A percentile compares a stretch with the other conserved stretches of the same genome.
These are phyloP conservation scores for Nipponia nippon DNA, from an alignment of 2,113 vertebrate genomes.

Conservation along the genomic window DNA sequence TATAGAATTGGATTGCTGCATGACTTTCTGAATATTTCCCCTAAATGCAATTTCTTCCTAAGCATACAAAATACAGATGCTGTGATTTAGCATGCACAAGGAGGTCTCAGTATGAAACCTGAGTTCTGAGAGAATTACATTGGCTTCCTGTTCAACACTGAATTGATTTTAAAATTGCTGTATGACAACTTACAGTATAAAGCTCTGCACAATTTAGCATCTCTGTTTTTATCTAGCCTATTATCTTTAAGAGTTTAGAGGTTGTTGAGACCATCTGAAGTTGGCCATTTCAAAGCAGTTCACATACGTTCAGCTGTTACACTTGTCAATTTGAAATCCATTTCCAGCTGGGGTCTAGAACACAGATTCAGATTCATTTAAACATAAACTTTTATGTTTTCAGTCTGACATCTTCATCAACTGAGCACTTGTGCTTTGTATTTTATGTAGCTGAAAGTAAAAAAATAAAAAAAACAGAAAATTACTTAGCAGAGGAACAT, in stretches of 20 bases:
- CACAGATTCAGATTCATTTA: constrained; percentile 4
- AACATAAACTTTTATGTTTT: constrained; percentile 44
- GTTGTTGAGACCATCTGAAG: background rate
- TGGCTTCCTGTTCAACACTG: background rate
- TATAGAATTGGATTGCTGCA: background rate
- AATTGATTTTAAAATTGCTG: constrained; percentile 43
- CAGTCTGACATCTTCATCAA: background rate
- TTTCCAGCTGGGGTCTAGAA: constrained; percentile 43
- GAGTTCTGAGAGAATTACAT: background rate
- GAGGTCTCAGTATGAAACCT: background rate
- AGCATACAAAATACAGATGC: background rate
- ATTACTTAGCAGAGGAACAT: background rate
- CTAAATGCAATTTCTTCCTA: background rate
- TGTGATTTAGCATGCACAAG: background rate
- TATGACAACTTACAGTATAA: background rate
- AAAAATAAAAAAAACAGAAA: background rate
- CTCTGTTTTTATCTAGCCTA: background rate
- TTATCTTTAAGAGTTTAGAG: constrained; percentile 10
- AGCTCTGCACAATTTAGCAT: background rate
- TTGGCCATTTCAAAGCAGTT: background rate
- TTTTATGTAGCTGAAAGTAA: background rate
- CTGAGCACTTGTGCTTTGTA: background rate
- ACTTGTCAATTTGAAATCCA: constrained; percentile 25
- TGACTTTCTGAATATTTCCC: background rate
- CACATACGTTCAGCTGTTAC: background rate